Conservation (phyloP, 2,888 invertebrate species). For the Sarcophaga carnaria region DNA sequence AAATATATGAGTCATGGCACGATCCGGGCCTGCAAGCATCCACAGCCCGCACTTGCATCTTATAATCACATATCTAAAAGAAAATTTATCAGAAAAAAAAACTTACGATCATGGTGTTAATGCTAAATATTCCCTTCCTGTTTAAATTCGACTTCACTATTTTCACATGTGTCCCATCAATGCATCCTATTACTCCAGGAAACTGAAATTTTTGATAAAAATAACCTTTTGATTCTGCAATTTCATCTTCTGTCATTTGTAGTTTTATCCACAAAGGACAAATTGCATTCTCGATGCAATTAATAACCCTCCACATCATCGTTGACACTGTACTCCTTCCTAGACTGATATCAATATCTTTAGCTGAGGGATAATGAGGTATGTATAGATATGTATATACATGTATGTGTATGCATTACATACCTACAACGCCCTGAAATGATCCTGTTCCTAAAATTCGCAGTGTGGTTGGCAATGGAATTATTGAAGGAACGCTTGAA, state of each 20-base stretch:
- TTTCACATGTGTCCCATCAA: background rate
- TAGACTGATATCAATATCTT: background rate
- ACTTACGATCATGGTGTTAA: background rate
- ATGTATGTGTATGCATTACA: background rate
- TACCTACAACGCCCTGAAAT: background rate
- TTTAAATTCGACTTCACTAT: background rate
- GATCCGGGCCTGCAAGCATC: constrained; percentile 25
- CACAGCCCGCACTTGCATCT: constrained; percentile 11
- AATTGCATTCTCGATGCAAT: background rate
- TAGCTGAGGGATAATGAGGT: background rate
- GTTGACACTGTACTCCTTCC: background rate
- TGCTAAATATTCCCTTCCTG: background rate
- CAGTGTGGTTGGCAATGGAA: background rate
- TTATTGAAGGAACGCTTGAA: background rate
- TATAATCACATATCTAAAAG: constrained; percentile 6
- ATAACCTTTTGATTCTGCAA: background rate
- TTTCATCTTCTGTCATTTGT: background rate
- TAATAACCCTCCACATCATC: background rate
- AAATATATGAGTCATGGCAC: constrained; percentile 23
- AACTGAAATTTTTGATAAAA: background rate
- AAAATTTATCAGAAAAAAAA: background rate
- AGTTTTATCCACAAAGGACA: background rate
- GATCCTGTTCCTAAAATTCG: background rate
- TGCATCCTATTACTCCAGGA: background rate
- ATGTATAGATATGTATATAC: background rate